Evolutionary conservation across 2,113 vertebrate species (phyloP).

Genomic region (Suricata suricatta): DNA sequence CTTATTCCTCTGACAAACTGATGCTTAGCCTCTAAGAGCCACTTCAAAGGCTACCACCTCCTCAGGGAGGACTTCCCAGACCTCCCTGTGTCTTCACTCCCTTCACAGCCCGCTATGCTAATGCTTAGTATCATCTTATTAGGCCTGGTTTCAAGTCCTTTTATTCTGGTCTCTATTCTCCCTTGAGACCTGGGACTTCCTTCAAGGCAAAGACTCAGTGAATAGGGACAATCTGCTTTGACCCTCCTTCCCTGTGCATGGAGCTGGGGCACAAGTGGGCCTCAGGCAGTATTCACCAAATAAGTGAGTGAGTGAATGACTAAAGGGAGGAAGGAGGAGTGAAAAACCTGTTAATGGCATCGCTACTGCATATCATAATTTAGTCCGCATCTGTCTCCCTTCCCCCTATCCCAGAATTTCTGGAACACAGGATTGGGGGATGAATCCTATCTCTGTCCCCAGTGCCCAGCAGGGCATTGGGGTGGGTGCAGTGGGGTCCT

Average conservation of each 20-base stretch:
- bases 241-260: neutral
- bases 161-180: neutral
- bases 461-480: neutral
- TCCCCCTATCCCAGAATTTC: neutral
- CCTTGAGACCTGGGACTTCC: neutral
- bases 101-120: neutral
- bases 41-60: neutral
- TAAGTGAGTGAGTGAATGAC: neutral
- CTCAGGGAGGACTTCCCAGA: neutral
- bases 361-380: neutral
- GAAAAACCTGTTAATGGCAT: neutral
- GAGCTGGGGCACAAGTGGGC: neutral
- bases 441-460: neutral
- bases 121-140: neutral
- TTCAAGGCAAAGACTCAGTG: constrained; percentile 9
- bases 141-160: neutral
- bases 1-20: neutral
- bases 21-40: neutral
- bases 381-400: neutral
- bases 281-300: neutral
- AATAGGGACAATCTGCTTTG: neutral
- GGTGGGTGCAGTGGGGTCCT: neutral
- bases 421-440: neutral
- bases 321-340: neutral
- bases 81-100: neutral